Conservation (phyloP, 2,797 vertebrate species). For the Peromyscus attwateri region DNA sequence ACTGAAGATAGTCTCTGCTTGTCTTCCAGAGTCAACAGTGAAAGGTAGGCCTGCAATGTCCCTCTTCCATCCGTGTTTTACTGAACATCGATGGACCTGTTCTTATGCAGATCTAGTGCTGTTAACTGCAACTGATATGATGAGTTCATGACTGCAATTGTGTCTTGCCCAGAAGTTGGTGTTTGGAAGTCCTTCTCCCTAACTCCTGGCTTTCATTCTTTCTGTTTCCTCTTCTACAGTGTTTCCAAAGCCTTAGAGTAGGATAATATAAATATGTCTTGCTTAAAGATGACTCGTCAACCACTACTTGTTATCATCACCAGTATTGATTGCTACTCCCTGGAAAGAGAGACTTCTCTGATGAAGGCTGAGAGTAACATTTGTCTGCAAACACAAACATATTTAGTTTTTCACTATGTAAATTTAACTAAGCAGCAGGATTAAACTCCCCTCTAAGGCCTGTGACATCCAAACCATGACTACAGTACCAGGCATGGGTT, state of each 20-base stretch:
- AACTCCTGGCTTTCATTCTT: background rate
- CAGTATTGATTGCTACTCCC: background rate
- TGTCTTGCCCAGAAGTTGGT: background rate
- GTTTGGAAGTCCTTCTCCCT: background rate
- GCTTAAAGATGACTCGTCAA: background rate
- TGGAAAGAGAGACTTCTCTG: background rate
- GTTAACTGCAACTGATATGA: background rate
- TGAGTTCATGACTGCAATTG: background rate
- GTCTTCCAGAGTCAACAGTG: background rate
- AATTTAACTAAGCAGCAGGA: background rate
- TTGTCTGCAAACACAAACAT: background rate
- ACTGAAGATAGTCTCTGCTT: background rate
- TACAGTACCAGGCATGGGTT: background rate
- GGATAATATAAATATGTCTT: too few species aligned
- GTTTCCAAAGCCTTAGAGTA: too few species aligned
- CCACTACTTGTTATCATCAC: background rate
- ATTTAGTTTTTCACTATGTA: background rate
- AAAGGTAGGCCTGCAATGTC: background rate
- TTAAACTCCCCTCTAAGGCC: background rate
- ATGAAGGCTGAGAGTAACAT: background rate
- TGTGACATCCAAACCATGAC: background rate
- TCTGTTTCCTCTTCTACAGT: background rate
- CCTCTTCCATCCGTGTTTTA: background rate
- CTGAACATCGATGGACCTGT: background rate
- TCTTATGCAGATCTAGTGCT: background rate